Evolutionary conservation across 2,888 invertebrate genomes (phyloP), one percentile per base, ranked within the genome.

Genomic region (Schizotus pectinicornis): DNA sequence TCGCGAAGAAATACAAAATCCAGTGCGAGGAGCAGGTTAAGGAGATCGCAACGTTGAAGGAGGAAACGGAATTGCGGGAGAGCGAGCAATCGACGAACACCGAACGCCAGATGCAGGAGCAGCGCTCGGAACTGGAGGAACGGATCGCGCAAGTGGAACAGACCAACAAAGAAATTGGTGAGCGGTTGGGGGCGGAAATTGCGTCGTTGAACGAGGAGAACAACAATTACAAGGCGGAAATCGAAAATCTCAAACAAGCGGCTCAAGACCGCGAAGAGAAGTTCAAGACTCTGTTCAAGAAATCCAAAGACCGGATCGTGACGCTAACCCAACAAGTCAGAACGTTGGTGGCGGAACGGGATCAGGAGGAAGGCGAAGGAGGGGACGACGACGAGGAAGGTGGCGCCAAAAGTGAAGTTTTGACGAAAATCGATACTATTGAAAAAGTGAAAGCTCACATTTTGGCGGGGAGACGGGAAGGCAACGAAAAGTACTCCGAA

Each of bases 1-100:
- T 97, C 65, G 97, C 95, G 5, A 92, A 94, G 72, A 94, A 94
- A 72, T 97, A 96, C 77, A 96, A 95, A 78, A 89, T 87, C 7
- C 91, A 91, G 67, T 94, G 85, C 75, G 91, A 91, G 74, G 93
- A 93, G 67, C 81, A 91, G 12, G 82, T 84, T 0, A 90, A 88
- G 74, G 83, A 85, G 9, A 80, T 85, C 12, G 88, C 88, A 63
- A 56, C 67, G 3, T 52, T 78, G 39, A 77, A 76, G 54, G 70
- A 74, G 39, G 72, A 75, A 50, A 65, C 61, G 14, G 74, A 75
- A 49, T 83, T 83, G 62, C 84, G 82, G 64, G 78, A 78, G 50
- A 87, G 84, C 67, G 84, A 86, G 64, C 79, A 77, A 41, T 68
- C 67, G 42, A 45, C 59, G 5, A 54, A 13, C 6, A 68, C 76